Percentiles rank a stretch among this genome's conserved stretches.
Conservation (phyloP, 2,888 invertebrate genomes). For the Bursaphelenchus okinawaensis region DNA sequence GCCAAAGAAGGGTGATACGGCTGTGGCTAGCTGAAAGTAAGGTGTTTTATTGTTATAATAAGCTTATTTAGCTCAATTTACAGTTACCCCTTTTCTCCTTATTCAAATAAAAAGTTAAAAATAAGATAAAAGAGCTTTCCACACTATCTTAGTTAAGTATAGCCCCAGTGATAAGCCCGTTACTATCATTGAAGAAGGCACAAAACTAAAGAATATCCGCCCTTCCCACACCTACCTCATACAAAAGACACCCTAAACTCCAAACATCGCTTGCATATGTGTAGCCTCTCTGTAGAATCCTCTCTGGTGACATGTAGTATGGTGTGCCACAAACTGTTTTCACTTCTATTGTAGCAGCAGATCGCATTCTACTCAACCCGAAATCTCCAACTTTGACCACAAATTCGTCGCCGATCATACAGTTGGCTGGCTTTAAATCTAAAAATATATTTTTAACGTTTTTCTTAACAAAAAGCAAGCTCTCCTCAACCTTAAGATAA, state of each 20-base stretch:
- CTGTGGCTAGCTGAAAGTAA: slow-evolving; percentile 18
- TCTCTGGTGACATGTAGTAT: slow-evolving; percentile 77
- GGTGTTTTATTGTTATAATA: background rate
- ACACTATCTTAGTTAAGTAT: no score
- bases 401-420: slow-evolving; percentile 67
- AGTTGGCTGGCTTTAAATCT: slow-evolving; percentile 50
- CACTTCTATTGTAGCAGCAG: slow-evolving; percentile 42
- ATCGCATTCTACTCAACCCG: slow-evolving; percentile 68
- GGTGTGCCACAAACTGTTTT: slow-evolving; percentile 71
- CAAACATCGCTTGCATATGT: slow-evolving; percentile 78
- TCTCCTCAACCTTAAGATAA: no score
- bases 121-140: no score
- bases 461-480: no score
- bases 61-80: background rate
- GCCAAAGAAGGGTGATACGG: slow-evolving; percentile 20
- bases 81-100: background rate
- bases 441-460: background rate
- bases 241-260: slow-evolving; percentile 78
- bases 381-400: slow-evolving; percentile 64
- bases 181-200: no score
- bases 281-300: slow-evolving; percentile 63
- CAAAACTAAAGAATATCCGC: background rate
- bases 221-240: slow-evolving; percentile 65
- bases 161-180: no score
- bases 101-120: background rate